phyloP scores from a whole-genome alignment of 2,888 invertebrate species.

The Prostheceraeus crozeri region DNA sequence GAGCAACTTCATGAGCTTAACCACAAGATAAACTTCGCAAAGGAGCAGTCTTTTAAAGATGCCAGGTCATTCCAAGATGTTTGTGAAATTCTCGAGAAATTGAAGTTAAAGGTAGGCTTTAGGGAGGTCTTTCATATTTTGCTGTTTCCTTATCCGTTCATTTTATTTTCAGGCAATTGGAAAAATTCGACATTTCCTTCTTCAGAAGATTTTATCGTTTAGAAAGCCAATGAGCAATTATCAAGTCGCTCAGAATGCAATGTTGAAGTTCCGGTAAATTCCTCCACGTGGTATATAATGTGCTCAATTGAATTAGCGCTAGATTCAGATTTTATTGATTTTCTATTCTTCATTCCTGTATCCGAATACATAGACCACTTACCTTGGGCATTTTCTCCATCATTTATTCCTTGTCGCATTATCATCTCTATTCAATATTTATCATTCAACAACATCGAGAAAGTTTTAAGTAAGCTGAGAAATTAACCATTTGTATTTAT shows the following conservation, averaged over 20 bases:
- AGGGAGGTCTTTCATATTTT: conserved; percentile 10
- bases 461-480: no score
- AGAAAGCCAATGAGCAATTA: conserved; percentile 96
- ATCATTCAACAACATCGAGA: no score
- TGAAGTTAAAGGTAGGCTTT: conserved; percentile 65
- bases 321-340: no score
- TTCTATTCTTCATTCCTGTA: no score
- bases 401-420: no score
- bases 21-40: conserved; percentile 85
- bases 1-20: conserved; percentile 81
- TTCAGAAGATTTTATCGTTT: conserved; percentile 92
- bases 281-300: no score
- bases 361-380: no score
- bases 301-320: no score
- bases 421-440: no score
- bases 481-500: no score
- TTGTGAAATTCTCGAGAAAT: conserved; percentile 82
- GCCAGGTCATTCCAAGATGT: conserved; percentile 69
- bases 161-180: conserved; percentile 65
- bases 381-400: no score
- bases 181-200: conserved; percentile 83
- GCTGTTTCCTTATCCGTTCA: conserved; percentile 25
- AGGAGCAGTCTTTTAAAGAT: conserved; percentile 75
- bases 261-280: conserved; percentile 77
- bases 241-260: conserved; percentile 93